phyloP scores from a whole-genome alignment of 2,113 vertebrate genomes.

The Polypterus senegalus region DNA sequence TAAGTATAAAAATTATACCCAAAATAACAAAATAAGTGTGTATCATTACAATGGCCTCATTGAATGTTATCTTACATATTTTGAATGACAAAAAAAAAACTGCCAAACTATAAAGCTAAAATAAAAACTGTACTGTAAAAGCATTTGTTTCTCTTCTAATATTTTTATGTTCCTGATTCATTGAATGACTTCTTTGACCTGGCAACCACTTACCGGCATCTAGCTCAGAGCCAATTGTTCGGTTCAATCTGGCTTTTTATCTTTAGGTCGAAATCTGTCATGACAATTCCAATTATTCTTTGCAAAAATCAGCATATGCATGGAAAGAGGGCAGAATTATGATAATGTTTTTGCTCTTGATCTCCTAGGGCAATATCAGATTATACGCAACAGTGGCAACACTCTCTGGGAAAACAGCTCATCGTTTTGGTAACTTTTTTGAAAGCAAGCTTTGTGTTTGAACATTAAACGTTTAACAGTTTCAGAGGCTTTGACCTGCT shows the following conservation, averaged over 20 bases:
- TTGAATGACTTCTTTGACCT: background rate
- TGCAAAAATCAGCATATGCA: background rate
- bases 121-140: background rate
- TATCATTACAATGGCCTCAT: no score
- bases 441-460: background rate
- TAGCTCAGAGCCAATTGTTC: conserved; percentile 2
- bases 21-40: no score
- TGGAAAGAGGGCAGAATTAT: background rate
- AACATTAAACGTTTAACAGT: background rate
- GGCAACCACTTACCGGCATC: background rate
- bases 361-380: conserved; percentile 21
- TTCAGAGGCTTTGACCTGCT: conserved; percentile 4
- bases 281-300: conserved; percentile 1
- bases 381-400: background rate
- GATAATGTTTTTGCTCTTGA: conserved; percentile 4
- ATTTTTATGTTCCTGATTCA: background rate
- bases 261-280: conserved; percentile 1
- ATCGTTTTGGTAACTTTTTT: background rate
- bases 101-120: no score
- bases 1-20: no score
- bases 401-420: background rate
- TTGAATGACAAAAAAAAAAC: no score
- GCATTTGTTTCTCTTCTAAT: background rate
- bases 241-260: conserved; percentile 5
- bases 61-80: no score